Conservation (phyloP, 92 coral and sea anemone genomes). For the Umimayanthus chanpuru region DNA sequence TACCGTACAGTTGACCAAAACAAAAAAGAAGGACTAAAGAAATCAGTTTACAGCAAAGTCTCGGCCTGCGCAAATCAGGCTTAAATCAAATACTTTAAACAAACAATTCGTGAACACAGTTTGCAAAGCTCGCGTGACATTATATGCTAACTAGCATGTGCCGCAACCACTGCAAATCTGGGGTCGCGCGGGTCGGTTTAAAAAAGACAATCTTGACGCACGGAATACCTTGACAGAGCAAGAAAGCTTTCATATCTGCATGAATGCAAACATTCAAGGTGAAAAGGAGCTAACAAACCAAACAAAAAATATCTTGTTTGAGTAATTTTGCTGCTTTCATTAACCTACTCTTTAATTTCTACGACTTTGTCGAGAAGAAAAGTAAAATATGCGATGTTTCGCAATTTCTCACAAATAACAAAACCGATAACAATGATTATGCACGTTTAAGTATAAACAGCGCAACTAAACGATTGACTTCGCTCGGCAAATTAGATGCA, state of each 20-base stretch:
- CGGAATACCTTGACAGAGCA: neutral
- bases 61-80: neutral
- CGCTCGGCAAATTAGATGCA: neutral
- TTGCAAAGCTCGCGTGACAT: conserved; percentile 32
- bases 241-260: conserved; percentile 2
- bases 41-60: too few species aligned
- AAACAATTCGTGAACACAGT: neutral
- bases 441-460: neutral
- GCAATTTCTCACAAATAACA: neutral
- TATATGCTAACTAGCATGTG: conserved; percentile 26
- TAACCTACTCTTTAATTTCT: too few species aligned
- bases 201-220: neutral
- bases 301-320: neutral
- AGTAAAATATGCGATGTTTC: neutral
- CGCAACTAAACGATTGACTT: too few species aligned
- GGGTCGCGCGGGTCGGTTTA: conserved; percentile 42
- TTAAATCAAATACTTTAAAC: neutral
- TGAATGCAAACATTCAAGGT: neutral
- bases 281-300: too few species aligned
- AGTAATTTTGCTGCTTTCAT: neutral
- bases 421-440: neutral
- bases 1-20: neutral
- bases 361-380: neutral
- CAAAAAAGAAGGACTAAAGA: neutral
- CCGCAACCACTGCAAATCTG: neutral